A percentile compares a stretch with the other conserved stretches of the same genome.
phyloP scores from a whole-genome alignment of 2,113 vertebrate genomes.

The Zosterops japonicus region DNA sequence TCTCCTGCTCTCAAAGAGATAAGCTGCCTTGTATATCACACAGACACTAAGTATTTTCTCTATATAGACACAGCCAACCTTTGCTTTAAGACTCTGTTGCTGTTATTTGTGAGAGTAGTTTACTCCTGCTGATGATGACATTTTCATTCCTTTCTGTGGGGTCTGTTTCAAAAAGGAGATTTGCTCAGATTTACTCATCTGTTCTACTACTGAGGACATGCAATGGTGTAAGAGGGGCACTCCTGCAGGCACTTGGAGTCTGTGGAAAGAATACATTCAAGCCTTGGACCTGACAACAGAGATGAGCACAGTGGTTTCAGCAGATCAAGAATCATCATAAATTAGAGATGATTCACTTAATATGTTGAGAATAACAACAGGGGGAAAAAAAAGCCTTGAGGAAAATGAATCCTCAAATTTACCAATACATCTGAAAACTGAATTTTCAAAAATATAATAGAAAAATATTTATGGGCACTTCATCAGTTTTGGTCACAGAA shows the following conservation, averaged over 20 bases:
- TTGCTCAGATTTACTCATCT: conserved; percentile 53
- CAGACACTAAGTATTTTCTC: conserved; percentile 69
- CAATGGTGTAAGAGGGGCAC: not conserved
- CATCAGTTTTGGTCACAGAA: not conserved
- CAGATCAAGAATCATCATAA: not conserved
- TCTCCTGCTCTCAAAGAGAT: conserved; percentile 79
- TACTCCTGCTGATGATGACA: conserved; percentile 64
- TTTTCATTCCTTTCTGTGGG: conserved; percentile 63
- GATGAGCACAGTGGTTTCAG: not conserved
- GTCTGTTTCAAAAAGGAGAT: conserved; percentile 41
- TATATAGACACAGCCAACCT: conserved; percentile 63
- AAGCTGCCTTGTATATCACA: conserved; percentile 74
- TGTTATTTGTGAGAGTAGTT: conserved; percentile 62
- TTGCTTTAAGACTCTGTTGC: conserved; percentile 42
- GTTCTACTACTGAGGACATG: not conserved
- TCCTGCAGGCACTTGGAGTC: not conserved
- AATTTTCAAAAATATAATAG: not conserved
- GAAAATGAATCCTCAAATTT: not conserved
- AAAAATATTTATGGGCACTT: not conserved
- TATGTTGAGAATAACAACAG: not conserved
- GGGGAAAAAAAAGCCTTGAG: fast-evolving
- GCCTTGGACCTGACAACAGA: not conserved
- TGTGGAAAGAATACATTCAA: not conserved
- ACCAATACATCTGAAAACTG: not conserved
- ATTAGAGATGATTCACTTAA: not conserved